These are phyloP conservation scores for Ornithoptera alexandrae DNA, from an alignment of 2,888 invertebrate species.

Conservation along the genomic window DNA sequence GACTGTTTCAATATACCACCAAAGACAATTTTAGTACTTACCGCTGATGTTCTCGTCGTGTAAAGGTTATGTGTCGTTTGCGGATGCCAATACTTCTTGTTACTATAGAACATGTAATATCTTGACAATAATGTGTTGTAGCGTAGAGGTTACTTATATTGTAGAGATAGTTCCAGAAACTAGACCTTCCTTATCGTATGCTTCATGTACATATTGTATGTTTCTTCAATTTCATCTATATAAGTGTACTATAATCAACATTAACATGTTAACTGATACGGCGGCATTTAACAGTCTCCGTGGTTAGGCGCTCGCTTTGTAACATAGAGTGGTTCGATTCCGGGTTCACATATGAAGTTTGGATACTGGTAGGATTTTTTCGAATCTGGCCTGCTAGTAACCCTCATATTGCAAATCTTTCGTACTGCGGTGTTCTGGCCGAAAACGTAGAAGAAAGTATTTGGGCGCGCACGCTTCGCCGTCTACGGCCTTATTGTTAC, in stretches of 20 bases:
- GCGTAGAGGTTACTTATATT: constrained; percentile 35
- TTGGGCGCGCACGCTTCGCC: too few relatives aligned
- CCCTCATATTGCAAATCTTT: too few relatives aligned
- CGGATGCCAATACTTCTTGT: constrained; percentile 5
- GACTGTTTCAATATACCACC: constrained; percentile 23
- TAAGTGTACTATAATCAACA: constrained; percentile 21
- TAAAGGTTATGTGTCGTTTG: background rate
- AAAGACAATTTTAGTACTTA: constrained; percentile 33
- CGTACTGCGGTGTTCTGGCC: too few relatives aligned
- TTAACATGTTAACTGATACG: constrained; percentile 8
- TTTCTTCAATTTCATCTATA: constrained; percentile 24
- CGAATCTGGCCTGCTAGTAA: too few relatives aligned
- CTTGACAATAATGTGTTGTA: constrained; percentile 48
- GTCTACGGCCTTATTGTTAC: too few relatives aligned
- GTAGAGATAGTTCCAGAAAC: constrained; percentile 31
- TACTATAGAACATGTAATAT: constrained; percentile 29
- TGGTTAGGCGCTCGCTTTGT: too few relatives aligned
- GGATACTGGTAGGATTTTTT: too few relatives aligned
- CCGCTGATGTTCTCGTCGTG: constrained; percentile 13
- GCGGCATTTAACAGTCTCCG: background rate
- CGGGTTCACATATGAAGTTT: too few relatives aligned
- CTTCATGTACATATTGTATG: constrained; percentile 29
- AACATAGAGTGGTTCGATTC: too few relatives aligned
- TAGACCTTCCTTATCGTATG: constrained; percentile 7
- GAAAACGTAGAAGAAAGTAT: too few relatives aligned